Conservation (phyloP, 2,888 invertebrate genomes). For the Tanaodytes sp. region DNA sequence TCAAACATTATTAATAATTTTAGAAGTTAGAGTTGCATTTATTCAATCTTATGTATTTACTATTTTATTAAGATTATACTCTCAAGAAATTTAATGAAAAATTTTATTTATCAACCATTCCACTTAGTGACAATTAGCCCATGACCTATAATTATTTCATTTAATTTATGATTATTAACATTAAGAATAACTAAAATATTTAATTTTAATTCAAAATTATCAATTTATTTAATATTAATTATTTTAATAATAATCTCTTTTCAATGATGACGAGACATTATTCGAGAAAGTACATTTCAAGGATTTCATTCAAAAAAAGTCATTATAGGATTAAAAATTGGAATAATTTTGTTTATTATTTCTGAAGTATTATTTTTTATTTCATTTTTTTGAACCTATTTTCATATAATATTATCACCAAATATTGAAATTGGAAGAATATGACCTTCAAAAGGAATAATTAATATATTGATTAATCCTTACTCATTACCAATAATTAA, state of each 20-base stretch:
- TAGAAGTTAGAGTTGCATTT: slow-evolving; percentile 78
- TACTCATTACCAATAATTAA: slow-evolving; percentile 82
- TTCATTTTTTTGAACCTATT: slow-evolving; percentile 65
- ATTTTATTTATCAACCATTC: slow-evolving; percentile 65
- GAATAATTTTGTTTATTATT: slow-evolving; percentile 76
- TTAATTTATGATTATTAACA: slow-evolving; percentile 76
- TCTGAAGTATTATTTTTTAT: slow-evolving; percentile 70
- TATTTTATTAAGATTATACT: slow-evolving; percentile 79
- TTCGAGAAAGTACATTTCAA: slow-evolving; percentile 80
- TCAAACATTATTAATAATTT: slow-evolving; percentile 75
- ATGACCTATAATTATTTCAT: slow-evolving; percentile 77
- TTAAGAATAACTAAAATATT: slow-evolving; percentile 79
- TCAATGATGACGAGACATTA: slow-evolving; percentile 83
- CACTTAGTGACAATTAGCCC: slow-evolving; percentile 80
- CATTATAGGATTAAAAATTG: slow-evolving; percentile 77
- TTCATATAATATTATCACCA: slow-evolving; percentile 43
- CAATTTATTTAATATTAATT: slow-evolving; percentile 66
- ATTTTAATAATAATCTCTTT: slow-evolving; percentile 70
- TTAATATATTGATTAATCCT: slow-evolving; percentile 78
- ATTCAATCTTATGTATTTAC: slow-evolving; percentile 82
- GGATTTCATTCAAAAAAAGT: slow-evolving; percentile 78
- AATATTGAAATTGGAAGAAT: slow-evolving; percentile 76
- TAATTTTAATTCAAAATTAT: slow-evolving; percentile 75
- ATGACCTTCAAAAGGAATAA: slow-evolving; percentile 78
- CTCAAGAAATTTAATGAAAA: slow-evolving; percentile 77